Base-by-base conservation (phyloP, 2,113 vertebrate species). In the Aegotheles bennettii region DNA sequence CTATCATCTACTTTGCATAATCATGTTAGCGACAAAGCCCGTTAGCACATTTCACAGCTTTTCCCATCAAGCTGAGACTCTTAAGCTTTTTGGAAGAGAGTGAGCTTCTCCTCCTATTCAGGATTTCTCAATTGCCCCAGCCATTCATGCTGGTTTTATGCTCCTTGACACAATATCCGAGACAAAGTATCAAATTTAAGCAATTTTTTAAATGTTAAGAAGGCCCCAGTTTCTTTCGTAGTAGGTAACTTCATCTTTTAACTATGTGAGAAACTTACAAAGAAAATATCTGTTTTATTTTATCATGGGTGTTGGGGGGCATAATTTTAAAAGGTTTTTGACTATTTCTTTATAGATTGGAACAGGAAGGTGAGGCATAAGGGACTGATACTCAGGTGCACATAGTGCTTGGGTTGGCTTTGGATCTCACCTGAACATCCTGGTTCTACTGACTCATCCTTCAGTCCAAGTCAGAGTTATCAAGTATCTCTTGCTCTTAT, bases 1-100 rank as follows among this genome's bases (percentile, higher is more conserved):
- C 88, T 69, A 6, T 64, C 53, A 18, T 57, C 69, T 81, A 2
- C 86, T 95, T 93, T 95, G 80, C 90, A 96, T 96, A 90, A 87
- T 82, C 60, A 20, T 3, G 43, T 84, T 88, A 81, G 43, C 8
- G 16, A 90, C 87, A 90, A 89, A 93, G 64, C 51, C 76, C 53
- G 24, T 71, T 59, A 94, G 75, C 79, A 60, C 85, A 51, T 93
- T 92, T 85, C 85, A 51, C 91, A 74, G 82, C 76, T 93, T 87
- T 77, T 84, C 64, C 43, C 90, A 82, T 68, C 85, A 79, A 92
- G 68, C 69, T 60, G 79, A 24, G 26, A 20, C 79, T 78, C 71
- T n/a, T 18, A 31, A 61, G 88, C 48, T 70, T 40, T 92, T 68
- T 53, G 77, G 68, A 84, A 65, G 93, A 80, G 54, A 16, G 18